Conservation (phyloP, 2,888 invertebrate genomes). For the Pterostichus niger region DNA sequence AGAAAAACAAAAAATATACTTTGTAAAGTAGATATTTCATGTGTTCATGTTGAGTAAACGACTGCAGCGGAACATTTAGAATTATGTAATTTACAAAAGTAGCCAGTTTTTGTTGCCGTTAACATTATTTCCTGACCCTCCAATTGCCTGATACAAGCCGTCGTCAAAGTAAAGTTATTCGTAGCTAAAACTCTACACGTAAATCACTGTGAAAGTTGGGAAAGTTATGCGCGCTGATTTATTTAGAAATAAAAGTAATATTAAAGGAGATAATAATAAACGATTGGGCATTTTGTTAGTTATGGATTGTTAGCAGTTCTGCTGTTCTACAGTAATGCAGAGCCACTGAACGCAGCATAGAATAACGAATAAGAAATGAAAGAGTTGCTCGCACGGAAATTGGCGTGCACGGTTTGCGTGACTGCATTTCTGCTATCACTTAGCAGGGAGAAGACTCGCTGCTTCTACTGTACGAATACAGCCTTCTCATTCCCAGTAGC, state of each 20-base stretch:
- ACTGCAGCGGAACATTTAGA: slow-evolving; percentile 1
- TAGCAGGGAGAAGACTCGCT: slow-evolving; percentile 46
- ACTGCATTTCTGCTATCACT: slow-evolving; percentile 46
- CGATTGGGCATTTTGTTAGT: slow-evolving; percentile 36
- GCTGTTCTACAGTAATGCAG: slow-evolving; percentile 25
- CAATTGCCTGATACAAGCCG: slow-evolving; percentile 27
- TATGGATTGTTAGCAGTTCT: not conserved
- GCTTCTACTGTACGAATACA: not conserved
- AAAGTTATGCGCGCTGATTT: slow-evolving; percentile 46
- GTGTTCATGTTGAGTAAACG: not conserved
- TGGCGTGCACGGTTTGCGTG: slow-evolving; percentile 43
- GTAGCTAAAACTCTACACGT: slow-evolving; percentile 19
- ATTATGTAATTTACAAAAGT: not conserved
- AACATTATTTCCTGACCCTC: slow-evolving; percentile 28
- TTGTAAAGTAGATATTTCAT: not conserved
- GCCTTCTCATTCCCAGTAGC: not conserved
- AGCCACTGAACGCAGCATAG: not conserved
- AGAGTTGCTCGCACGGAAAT: slow-evolving; percentile 47
- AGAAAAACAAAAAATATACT: not conserved
- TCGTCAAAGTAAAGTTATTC: slow-evolving; percentile 27
- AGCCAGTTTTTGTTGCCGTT: not conserved
- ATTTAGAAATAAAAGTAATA: slow-evolving; percentile 55
- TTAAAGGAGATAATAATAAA: slow-evolving; percentile 55
- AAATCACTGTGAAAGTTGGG: slow-evolving; percentile 46
- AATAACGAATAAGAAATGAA: slow-evolving; percentile 10